Evolutionary conservation across 2,888 invertebrate species (phyloP), one percentile per base, ranked within the genome.

Genomic region (Campoletis raptor): DNA sequence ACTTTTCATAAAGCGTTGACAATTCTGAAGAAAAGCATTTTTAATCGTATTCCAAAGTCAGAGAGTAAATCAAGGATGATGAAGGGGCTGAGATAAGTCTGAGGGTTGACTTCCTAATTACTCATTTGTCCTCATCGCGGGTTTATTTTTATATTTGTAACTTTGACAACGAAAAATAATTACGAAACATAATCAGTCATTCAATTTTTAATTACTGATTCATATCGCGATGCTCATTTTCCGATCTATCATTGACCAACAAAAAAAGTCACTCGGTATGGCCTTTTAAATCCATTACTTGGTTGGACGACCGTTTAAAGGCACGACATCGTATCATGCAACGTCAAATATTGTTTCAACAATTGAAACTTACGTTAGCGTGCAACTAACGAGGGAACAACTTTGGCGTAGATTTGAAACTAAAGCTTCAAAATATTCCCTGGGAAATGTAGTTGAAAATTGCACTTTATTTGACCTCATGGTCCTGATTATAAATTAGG

Each of bases 351-450:
- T 45, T 48, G 61, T 77, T 77, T 64, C 64, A 30, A 64, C 64
- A 64, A 77, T 77, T 77, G 76, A 77, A 77, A 64, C 64, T 77
- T 42, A 18, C 21, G 40, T 30, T 77, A 42, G 76, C 76, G 64
- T 77, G 76, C 48, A 54, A 54, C 52, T 54, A 37, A 70, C 30
- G 45, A 30, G 70, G 45, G 4, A 52, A 10, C 67, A 3, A 37
- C 52, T 30, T 48, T 21, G n/a, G 37, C 36, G 36, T 64, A 37
- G 30, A 30, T 30, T 24, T 12, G 24, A 61, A 61, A 40, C 40
- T 12, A 6, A 40, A 40, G n/a, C 9, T n/a, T 21, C 21, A 10
- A 40, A n/a, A 67, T 67, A 40, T 67, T 67, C 37, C 12, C 10
- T 2, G n/a, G 5, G 37, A 40, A 66, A 66, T 66, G 40, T 37